Conservation (phyloP, 2,113 vertebrate genomes). For the Turdus rufiventris region DNA sequence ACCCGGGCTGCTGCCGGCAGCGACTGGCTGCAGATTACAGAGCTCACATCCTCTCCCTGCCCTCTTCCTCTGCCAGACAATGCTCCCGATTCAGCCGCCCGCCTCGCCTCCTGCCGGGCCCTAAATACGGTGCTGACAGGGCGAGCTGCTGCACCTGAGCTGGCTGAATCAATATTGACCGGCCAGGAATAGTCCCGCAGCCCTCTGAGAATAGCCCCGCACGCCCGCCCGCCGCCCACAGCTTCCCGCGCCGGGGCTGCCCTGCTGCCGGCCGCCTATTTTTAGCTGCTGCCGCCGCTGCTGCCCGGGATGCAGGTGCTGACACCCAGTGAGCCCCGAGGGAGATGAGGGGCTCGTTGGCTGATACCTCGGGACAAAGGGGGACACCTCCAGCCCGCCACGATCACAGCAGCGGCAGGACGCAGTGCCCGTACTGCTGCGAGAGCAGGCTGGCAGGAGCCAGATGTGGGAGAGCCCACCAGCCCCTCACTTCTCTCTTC, state of each 20-base stretch:
- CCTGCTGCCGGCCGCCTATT: background rate
- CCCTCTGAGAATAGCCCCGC: conserved; percentile 66
- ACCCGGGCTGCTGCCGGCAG: background rate
- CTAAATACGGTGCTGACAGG: conserved; percentile 27
- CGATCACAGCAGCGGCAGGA: background rate
- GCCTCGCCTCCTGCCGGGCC: background rate
- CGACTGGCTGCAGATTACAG: conserved; percentile 13
- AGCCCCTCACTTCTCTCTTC: background rate
- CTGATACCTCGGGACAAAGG: background rate
- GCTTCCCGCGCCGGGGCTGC: conserved; percentile 53
- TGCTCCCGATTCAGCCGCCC: background rate
- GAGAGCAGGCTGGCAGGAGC: background rate
- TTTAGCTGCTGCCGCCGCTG: background rate
- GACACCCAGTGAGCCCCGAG: background rate
- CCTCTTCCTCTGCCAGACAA: conserved; percentile 50
- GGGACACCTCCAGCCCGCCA: background rate
- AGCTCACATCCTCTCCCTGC: conserved; percentile 48
- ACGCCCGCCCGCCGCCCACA: background rate
- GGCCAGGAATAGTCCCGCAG: conserved; percentile 60
- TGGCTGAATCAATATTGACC: conserved; percentile 68
- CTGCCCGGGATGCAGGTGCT: background rate
- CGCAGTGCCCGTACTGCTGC: rapidly evolving
- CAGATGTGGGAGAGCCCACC: background rate
- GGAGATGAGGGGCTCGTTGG: background rate
- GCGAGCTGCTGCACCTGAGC: conserved; percentile 58